Conservation (phyloP, 37 sponge, comb jelly and placozoan genomes). For the Oopsacas minuta region DNA sequence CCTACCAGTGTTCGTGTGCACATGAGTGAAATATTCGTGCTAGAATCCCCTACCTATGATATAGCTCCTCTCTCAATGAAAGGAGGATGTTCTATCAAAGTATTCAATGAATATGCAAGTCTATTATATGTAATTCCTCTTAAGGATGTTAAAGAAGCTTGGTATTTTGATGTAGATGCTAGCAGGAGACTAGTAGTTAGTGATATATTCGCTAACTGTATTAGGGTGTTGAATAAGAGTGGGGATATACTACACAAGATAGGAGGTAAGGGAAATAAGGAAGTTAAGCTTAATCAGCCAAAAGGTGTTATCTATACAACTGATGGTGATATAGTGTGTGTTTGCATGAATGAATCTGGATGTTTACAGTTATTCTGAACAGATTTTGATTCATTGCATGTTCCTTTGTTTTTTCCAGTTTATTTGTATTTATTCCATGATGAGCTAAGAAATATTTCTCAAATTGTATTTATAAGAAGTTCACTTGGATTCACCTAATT, state of each 20-base stretch:
- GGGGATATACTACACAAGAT: neutral
- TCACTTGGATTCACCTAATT: too few relatives aligned
- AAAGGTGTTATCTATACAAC: neutral
- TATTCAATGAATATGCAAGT: neutral
- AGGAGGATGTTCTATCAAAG: neutral
- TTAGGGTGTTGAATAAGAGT: neutral
- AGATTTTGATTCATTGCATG: too few relatives aligned
- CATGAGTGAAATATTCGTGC: neutral
- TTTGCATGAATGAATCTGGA: neutral
- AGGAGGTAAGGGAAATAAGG: constrained; percentile 10
- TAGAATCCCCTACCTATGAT: neutral
- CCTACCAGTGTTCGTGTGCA: neutral
- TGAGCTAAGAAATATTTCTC: too few relatives aligned
- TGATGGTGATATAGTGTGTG: neutral
- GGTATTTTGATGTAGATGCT: neutral
- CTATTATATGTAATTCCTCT: neutral
- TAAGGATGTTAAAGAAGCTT: neutral
- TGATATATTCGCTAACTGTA: neutral
- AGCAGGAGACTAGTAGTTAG: neutral
- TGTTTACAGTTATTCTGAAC: neutral
- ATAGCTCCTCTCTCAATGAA: neutral
- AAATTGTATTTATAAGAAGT: too few relatives aligned
- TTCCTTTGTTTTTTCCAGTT: too few relatives aligned
- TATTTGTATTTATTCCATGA: too few relatives aligned
- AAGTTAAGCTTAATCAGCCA: neutral